phyloP scores from a whole-genome alignment of 2,797 vertebrate genomes.

The Oophaga sylvatica region DNA sequence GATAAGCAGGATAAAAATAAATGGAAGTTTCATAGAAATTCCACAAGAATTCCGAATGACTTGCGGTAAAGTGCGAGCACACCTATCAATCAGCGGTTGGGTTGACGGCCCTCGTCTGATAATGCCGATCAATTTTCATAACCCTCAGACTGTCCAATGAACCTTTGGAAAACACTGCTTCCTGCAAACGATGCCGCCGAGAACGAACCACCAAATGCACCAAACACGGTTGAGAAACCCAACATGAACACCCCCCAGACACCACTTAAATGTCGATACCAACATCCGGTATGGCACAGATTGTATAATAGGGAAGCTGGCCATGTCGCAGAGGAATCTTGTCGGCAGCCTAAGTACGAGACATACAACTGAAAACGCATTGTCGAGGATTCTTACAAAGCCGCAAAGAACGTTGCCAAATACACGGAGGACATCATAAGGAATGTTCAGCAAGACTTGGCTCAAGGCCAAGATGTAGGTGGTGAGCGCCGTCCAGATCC shows the following conservation, averaged over 20 bases:
- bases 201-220: conserved; percentile 68
- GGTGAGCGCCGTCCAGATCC: conserved; percentile 64
- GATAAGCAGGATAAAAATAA: conserved; percentile 33
- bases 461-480: conserved; percentile 72
- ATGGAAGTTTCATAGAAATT: conserved; percentile 32
- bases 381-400: conserved; percentile 70
- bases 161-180: conserved; percentile 69
- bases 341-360: conserved; percentile 71
- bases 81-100: conserved; percentile 33
- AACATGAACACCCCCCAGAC: conserved; percentile 67
- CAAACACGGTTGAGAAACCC: conserved; percentile 67
- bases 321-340: conserved; percentile 72
- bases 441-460: conserved; percentile 74
- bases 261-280: conserved; percentile 73
- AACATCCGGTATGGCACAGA: conserved; percentile 74
- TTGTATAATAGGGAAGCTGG: conserved; percentile 71
- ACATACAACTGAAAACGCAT: conserved; percentile 68
- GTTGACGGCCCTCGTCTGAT: conserved; percentile 17
- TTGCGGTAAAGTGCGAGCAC: conserved; percentile 58
- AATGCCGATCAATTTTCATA: conserved; percentile 64
- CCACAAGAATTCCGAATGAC: conserved; percentile 45
- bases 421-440: conserved; percentile 72
- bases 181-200: conserved; percentile 67
- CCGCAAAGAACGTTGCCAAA: conserved; percentile 69
- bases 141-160: conserved; percentile 62